Evolutionary conservation across 2,113 vertebrate genomes (phyloP), one percentile per base, ranked within the genome.

Genomic region (Phalacrocorax brasilianus): DNA sequence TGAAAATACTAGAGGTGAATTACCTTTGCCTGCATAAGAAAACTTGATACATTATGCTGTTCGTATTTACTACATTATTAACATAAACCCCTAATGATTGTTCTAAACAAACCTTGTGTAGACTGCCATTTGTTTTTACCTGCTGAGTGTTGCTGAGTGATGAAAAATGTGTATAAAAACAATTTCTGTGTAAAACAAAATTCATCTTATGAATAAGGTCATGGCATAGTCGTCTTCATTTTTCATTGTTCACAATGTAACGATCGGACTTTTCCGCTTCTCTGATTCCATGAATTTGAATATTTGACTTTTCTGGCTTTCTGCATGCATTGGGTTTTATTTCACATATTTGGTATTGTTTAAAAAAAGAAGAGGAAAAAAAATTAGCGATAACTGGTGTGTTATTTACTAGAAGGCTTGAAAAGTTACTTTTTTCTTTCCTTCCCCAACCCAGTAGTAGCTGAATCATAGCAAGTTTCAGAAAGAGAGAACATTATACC

Each of bases 391-490:
- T 27, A 61, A 8, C 26, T 68, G 8, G 3, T 49, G 10, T 67
- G 38, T 59, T 56, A 40, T 42, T 85, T 91, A 53, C 40, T 47
- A 42, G 28, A 63, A 66, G 13, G 55, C 50, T 92, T 83, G 42
- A 66, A 79, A 88, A 11, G 16, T 6, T 62, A 12, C 8, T 22
- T 65, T 67, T 44, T 40, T 30, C 52, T 59, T 56, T 77, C 55
- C 27, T 72, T 42, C 13, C 24, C 8, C 42, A 45, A 1, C 13
- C 14, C 45, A 70, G 33, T 58, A 71, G 80, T 26, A 66, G 40
- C 35, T 79, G 73, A 84, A 89, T 89, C 35, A 53, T 40, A 70
- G 42, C 26, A 91, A 80, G 58, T 82, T 85, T 81, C 47, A 77
- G 22, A 81, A 91, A 63, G 40, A 75, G 21, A 67, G 23, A 53